A percentile compares a stretch with the other conserved stretches of the same genome.
phyloP scores from a whole-genome alignment of 2,113 vertebrate species.

The Dasyprocta punctata region DNA sequence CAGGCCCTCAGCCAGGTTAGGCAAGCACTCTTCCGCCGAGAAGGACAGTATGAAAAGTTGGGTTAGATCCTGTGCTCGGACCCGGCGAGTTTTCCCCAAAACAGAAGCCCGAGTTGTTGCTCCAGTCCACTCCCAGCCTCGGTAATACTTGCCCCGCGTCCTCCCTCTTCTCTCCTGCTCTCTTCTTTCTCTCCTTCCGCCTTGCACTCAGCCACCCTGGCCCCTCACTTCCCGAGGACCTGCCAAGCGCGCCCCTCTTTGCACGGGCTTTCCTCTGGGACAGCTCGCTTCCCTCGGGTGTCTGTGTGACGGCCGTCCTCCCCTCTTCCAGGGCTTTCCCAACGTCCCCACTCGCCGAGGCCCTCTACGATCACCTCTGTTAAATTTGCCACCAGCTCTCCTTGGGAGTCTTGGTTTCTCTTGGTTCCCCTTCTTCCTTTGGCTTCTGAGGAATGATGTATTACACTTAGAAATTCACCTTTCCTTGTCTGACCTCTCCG shows the following conservation, averaged over 20 bases:
- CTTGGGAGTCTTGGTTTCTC: background rate
- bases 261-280: background rate
- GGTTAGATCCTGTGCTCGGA: background rate
- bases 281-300: too few species aligned
- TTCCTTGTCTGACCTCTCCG: background rate
- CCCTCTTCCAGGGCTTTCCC: background rate
- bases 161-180: too few species aligned
- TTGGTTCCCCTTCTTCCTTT: background rate
- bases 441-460: background rate
- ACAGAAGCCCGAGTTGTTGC: background rate
- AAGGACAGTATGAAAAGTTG: background rate
- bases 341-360: background rate
- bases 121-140: background rate
- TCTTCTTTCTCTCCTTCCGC: too few species aligned
- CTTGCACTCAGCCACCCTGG: accelerated
- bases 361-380: background rate
- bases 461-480: background rate
- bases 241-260: too few species aligned
- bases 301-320: too few species aligned
- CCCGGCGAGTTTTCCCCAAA: background rate
- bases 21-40: background rate
- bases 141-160: background rate
- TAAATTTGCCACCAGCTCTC: background rate
- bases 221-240: background rate
- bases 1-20: background rate